phyloP scores from a whole-genome alignment of 2,113 vertebrate species.

The Lucifuga dentata region DNA sequence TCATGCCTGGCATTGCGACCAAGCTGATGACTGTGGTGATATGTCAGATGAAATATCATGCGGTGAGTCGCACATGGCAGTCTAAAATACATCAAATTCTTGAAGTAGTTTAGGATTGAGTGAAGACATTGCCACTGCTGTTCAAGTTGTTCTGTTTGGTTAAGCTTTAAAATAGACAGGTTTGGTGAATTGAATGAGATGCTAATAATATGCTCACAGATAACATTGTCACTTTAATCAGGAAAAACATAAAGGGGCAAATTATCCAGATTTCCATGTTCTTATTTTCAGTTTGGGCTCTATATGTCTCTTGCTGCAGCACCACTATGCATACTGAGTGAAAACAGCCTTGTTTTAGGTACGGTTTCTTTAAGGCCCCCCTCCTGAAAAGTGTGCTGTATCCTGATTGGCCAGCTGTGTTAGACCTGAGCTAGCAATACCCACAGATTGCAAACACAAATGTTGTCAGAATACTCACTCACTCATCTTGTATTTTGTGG shows the following conservation, averaged over 20 bases:
- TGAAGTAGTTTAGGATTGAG: conserved; percentile 6
- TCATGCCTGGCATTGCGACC: conserved; percentile 90
- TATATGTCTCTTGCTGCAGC: no score
- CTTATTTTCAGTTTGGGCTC: no score
- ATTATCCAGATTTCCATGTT: background rate
- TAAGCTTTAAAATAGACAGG: conserved; percentile 2
- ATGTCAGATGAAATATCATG: conserved; percentile 92
- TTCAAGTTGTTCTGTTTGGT: conserved; percentile 4
- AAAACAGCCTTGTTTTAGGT: no score
- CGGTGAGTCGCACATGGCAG: conserved; percentile 84
- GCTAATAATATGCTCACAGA: background rate
- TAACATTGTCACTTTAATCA: background rate
- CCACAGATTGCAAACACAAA: no score
- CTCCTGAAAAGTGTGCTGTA: no score
- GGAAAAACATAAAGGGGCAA: background rate
- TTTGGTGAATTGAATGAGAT: background rate
- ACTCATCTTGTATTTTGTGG: no score
- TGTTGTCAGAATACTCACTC: no score
- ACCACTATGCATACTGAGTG: no score
- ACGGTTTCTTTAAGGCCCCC: no score
- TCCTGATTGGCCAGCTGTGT: no score
- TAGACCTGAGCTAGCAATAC: no score
- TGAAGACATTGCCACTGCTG: background rate
- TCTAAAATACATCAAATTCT: conserved; percentile 5
- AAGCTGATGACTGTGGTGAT: conserved; percentile 95